Base-by-base conservation (phyloP, 1,140 invertebrate genomes). In the Anastatus disparis region DNA sequence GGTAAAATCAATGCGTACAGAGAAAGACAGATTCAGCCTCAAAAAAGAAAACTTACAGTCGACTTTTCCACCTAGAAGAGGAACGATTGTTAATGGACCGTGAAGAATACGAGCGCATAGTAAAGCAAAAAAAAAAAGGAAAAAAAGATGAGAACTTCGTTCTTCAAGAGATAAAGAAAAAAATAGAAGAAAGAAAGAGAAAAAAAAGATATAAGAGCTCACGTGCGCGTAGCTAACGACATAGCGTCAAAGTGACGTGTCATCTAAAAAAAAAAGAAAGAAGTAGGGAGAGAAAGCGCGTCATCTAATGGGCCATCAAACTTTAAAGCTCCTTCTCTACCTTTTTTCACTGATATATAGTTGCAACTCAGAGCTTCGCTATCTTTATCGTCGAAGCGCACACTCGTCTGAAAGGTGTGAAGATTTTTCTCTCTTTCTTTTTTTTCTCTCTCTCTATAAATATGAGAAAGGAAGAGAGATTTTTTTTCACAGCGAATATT, bases 221-320 rank as follows among this genome's bases (percentile, higher is more conserved):
- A 2, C 24, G 20, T 22, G 26, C 38, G 38, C 50, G 24, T 65
- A n/a, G 12, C 62, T 65, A 48, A 35, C 22, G 48, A 31, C 27
- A 20, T 44, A 13, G 29, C n/a, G 50, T 44, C 17, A 10, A 26
- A 40, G 27, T 22, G 13, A 17, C 2, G 20, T 20, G 0, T 20
- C 26, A 1, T 24, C 46, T 40, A 38, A 56, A n/a, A n/a, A n/a
- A n/a, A n/a, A n/a, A n/a, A n/a, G n/a, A n/a, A n/a, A n/a, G n/a
- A n/a, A n/a, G n/a, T n/a, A n/a, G n/a, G n/a, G n/a, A n/a, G n/a
- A n/a, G n/a, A n/a, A n/a, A n/a, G 26, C n/a, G 2, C 8, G 2
- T 42, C 55, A 15, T 46, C 38, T 70, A 62, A 70, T 62, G 48
- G 58, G 26, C 67, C 67, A 62, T 70, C 35, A 69, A 69, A 61